Evolutionary conservation across 1,140 invertebrate species (phyloP), one percentile per base, ranked within the genome.

Genomic region (Cydia strobilella): DNA sequence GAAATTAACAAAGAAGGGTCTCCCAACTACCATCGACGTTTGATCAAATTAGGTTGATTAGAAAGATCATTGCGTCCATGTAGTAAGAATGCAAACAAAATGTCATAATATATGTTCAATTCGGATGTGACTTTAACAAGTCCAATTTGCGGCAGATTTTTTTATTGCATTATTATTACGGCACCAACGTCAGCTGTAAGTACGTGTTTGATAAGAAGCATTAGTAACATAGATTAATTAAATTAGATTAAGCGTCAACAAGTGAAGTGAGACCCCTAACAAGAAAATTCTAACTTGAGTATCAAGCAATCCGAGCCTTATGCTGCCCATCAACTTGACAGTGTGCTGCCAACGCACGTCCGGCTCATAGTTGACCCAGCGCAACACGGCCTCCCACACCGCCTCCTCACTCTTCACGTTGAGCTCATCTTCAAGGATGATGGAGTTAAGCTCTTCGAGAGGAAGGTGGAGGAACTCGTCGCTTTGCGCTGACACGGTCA

Each of bases 281-380:
- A 31, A 31, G 31, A 31, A 31, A 5, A 6, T 31, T 42, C 39
- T 84, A 78, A 94, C 94, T 90, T 97, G 95, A 0, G 97, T 97
- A 73, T 98, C 96, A 81, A 99, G 93, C 0, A 98, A 93, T 5
- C 98, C 97, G 2, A 98, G 94, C 20, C 97, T 94, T 77, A 98
- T 96, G 74, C 96, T 96, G 51, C 95, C 95, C 94, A 99, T 96
- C 0, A 99, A 89, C 39, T 95, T 93, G 0, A 96, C 94, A 6
- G 97, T 96, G 79, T 96, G 90, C 31, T 93, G 82, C 84, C 95
- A 95, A 9, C 96, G 94, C 5, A 85, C 87, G n/a, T 94, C 93
- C 0, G 95, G 94, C 82, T 96, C 94, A 62, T 94, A 90, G 76
- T 94, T 94, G 42, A 94, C 94, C 94, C 94, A 95, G 62, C 94